Evolutionary conservation across 2,113 vertebrate genomes (phyloP), one percentile per base, ranked within the genome.

Genomic region (Helogale parvula): DNA sequence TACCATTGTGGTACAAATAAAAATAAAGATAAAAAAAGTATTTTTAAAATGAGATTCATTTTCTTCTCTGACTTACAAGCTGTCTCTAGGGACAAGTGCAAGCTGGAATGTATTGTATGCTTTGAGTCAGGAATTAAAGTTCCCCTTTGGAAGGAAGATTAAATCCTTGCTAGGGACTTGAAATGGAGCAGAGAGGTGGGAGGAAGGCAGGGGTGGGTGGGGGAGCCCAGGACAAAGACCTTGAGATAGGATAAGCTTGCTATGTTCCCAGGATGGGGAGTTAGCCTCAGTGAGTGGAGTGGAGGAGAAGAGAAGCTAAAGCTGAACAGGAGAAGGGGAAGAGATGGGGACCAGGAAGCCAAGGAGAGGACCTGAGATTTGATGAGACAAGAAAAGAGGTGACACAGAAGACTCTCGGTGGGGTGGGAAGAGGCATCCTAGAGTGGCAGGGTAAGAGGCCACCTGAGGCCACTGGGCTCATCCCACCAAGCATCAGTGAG

Each of bases 21-120:
- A 94, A 65, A 25, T 45, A 41, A 38, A 69, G 31, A 79, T 33
- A 88, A 94, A 89, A 57, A 41, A 41, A 41, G 41, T 33, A 88
- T 90, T 85, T 76, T 60, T 3, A 47, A 7, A 83, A 47, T 29
- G 11, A 88, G 29, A 84, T 11, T 15, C 12, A 69, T 60, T 83
- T 98, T 96, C 88, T 88, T 91, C 50, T 81, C 15, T 83, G 66
- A 88, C 33, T 84, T 88, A 35, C 41, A 97, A 71, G 65, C 25
- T 87, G 19, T 84, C 74, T 92, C 65, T 45, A 27, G 90, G 74
- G n/a, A 92, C 52, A 74, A 7, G 89, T 94, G 3, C 47, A 71
- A 80, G 52, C 45, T 90, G 52, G 23, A 14, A 52, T 87, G 65
- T 80, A 45, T 50, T 54, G 33, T 16, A 16, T 50, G 14, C 60